Conservation (phyloP, 2,113 vertebrate genomes). For the Grantiella picta region DNA sequence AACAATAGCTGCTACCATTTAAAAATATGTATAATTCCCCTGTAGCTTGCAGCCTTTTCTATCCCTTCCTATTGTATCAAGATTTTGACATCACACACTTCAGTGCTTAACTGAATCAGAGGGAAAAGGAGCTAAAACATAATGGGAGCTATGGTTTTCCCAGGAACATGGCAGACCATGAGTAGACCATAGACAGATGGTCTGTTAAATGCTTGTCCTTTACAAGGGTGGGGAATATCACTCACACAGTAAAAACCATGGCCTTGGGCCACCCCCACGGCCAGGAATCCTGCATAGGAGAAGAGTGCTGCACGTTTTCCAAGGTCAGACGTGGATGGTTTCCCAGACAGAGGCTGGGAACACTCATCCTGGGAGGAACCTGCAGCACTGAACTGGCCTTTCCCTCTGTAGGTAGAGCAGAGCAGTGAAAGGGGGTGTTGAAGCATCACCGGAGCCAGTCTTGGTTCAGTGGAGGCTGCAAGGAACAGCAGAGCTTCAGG, state of each 20-base stretch:
- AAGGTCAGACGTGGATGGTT: background rate
- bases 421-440: background rate
- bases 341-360: background rate
- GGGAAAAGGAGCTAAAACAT: background rate
- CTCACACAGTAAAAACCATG: background rate
- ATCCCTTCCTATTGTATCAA: background rate
- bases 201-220: background rate
- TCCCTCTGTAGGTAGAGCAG: background rate
- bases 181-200: constrained; percentile 27
- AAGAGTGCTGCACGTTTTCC: background rate
- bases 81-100: background rate
- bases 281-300: background rate
- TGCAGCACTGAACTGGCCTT: background rate
- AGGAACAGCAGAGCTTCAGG: background rate
- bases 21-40: background rate
- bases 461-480: background rate
- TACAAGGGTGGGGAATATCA: background rate
- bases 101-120: background rate
- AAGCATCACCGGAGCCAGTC: background rate
- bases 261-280: background rate
- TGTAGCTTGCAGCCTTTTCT: background rate
- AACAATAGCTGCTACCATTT: background rate
- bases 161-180: background rate
- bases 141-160: background rate
- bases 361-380: background rate